Conservation (phyloP, 2,888 invertebrate genomes). For the Cyrtodaria siliqua region DNA sequence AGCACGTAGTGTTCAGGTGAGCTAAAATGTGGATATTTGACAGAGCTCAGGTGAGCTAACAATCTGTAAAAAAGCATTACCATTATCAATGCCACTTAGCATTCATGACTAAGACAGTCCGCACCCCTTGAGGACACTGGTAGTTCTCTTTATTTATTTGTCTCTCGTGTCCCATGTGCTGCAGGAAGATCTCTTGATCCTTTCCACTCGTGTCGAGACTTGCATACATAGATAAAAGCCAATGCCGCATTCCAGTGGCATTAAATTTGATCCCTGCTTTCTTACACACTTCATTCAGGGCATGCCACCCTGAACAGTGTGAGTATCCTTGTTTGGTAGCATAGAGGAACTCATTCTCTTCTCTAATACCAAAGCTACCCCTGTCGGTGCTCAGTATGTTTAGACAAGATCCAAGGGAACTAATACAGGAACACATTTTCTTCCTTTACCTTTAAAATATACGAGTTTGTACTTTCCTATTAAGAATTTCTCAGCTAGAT, state of each 20-base stretch:
- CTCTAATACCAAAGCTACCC: slow-evolving; percentile 31
- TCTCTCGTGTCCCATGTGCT: slow-evolving; percentile 56
- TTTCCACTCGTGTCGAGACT: slow-evolving; percentile 48
- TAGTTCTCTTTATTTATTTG: slow-evolving; percentile 61
- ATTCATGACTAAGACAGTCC: slow-evolving; percentile 51
- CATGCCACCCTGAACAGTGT: slow-evolving; percentile 59
- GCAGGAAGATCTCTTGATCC: slow-evolving; percentile 42
- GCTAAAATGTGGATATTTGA: no score
- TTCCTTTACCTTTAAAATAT: slow-evolving; percentile 54
- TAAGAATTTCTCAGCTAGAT: slow-evolving; percentile 56
- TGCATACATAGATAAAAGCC: slow-evolving; percentile 54
- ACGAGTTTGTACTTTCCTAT: slow-evolving; percentile 46
- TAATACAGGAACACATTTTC: slow-evolving; percentile 56
- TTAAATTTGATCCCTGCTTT: slow-evolving; percentile 22
- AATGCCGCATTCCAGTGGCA: slow-evolving; percentile 54
- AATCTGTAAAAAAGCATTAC: slow-evolving; percentile 10
- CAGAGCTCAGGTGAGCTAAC: neutral
- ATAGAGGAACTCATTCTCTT: slow-evolving; percentile 48
- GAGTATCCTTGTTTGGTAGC: slow-evolving; percentile 35
- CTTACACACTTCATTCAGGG: slow-evolving; percentile 46
- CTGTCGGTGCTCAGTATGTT: slow-evolving; percentile 37
- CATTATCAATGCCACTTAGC: slow-evolving; percentile 38
- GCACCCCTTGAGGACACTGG: slow-evolving; percentile 56
- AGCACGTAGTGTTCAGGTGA: no score
- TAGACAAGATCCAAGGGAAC: slow-evolving; percentile 50